Evolutionary conservation across 2,797 vertebrate species (phyloP).

Genomic region (Pterois miles): DNA sequence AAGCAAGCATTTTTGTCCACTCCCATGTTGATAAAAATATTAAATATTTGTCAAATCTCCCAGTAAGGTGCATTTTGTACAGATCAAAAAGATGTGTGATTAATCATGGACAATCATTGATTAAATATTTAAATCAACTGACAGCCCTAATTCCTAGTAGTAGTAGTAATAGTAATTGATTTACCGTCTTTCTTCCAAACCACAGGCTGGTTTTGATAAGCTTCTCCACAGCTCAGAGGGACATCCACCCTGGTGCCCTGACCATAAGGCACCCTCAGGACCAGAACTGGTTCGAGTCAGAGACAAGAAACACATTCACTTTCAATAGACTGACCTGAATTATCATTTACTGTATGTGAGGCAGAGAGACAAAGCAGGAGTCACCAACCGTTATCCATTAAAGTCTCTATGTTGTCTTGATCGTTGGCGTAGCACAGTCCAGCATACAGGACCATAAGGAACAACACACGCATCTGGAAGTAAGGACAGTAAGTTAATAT

Average conservation of each 20-base stretch:
- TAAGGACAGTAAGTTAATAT: not conserved
- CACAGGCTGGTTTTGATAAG: constrained; percentile 54
- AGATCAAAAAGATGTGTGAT: too few species aligned
- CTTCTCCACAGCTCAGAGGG: constrained; percentile 72
- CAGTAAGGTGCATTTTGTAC: too few species aligned
- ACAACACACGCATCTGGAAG: constrained; percentile 62
- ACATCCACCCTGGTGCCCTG: constrained; percentile 25
- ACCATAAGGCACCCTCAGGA: constrained; percentile 61
- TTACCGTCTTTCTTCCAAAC: constrained; percentile 78
- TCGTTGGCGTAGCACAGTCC: not conserved
- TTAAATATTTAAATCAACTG: too few species aligned
- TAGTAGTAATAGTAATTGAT: not conserved
- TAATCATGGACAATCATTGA: too few species aligned
- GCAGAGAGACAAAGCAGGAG: not conserved
- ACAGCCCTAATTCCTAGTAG: too few species aligned
- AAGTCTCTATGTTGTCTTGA: constrained; percentile 22
- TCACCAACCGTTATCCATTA: constrained; percentile 68
- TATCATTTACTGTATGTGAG: not conserved
- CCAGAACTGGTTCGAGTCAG: constrained; percentile 68
- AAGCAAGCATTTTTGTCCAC: too few species aligned
- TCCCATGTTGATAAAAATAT: too few species aligned
- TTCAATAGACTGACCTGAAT: not conserved
- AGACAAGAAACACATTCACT: constrained; percentile 10
- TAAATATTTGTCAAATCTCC: too few species aligned
- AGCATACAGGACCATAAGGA: constrained; percentile 43